phyloP scores from a whole-genome alignment of 2,113 vertebrate species.

The Dipodomys ordii region DNA sequence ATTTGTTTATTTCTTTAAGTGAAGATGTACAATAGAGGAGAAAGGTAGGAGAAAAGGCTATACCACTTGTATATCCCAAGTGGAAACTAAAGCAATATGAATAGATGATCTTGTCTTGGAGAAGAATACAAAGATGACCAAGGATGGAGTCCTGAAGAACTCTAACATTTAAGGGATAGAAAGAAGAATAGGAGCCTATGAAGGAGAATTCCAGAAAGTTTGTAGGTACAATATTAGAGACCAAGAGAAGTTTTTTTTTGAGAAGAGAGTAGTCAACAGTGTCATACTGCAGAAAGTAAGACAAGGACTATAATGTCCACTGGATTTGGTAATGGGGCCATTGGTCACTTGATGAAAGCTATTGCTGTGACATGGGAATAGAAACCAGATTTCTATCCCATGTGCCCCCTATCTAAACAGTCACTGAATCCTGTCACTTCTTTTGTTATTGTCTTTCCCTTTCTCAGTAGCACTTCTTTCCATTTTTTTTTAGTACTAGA shows the following conservation, averaged over 20 bases:
- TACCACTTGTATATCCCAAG: constrained; percentile 36
- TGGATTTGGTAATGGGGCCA: constrained; percentile 63
- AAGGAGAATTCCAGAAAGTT: constrained; percentile 52
- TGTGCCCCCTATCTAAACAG: constrained; percentile 65
- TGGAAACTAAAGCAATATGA: constrained; percentile 42
- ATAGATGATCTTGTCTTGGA: background rate
- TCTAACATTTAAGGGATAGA: constrained; percentile 75
- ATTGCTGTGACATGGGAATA: constrained; percentile 59
- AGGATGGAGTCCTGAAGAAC: constrained; percentile 32
- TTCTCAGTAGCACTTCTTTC: constrained; percentile 84
- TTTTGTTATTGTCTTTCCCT: constrained; percentile 81
- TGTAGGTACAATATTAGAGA: constrained; percentile 56
- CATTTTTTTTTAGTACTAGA: constrained; percentile 85
- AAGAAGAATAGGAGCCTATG: constrained; percentile 68
- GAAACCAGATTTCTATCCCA: constrained; percentile 71
- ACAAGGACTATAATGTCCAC: constrained; percentile 60
- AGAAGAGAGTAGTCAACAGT: constrained; percentile 76
- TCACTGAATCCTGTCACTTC: constrained; percentile 78
- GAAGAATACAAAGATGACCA: constrained; percentile 33
- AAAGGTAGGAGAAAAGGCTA: constrained; percentile 41
- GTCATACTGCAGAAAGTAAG: constrained; percentile 70
- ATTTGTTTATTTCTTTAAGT: constrained; percentile 44
- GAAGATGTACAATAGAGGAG: constrained; percentile 19
- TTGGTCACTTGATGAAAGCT: constrained; percentile 49
- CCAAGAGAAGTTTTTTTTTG: constrained; percentile 75